phyloP scores from a whole-genome alignment of 2,113 vertebrate genomes.

The Pachypanchax playfairii region DNA sequence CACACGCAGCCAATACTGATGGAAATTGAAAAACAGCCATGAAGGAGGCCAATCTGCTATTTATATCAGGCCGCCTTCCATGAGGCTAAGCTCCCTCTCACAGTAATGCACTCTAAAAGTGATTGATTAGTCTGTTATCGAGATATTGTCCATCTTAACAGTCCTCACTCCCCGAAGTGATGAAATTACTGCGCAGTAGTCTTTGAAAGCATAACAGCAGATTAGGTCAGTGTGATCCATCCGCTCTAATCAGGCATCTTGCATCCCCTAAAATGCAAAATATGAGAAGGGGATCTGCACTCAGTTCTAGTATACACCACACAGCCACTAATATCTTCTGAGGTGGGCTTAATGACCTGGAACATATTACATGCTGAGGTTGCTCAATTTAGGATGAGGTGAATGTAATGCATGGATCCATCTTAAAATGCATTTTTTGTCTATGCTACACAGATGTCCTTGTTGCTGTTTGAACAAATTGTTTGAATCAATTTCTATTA shows the following conservation, averaged over 20 bases:
- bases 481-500: constrained; percentile 57
- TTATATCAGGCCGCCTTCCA: constrained; percentile 70
- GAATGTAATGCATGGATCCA: constrained; percentile 14
- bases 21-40: constrained; percentile 56
- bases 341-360: constrained; percentile 55
- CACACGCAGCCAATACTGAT: constrained; percentile 69
- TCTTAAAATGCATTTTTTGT: constrained; percentile 31
- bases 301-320: constrained; percentile 36
- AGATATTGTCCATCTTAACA: constrained; percentile 69
- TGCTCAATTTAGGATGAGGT: constrained; percentile 36
- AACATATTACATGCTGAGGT: constrained; percentile 52
- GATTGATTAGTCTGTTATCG: constrained; percentile 75
- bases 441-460: constrained; percentile 33
- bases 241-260: constrained; percentile 58
- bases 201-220: constrained; percentile 69
- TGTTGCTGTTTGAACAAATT: constrained; percentile 56
- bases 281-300: constrained; percentile 24
- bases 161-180: constrained; percentile 61
- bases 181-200: constrained; percentile 69
- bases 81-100: constrained; percentile 56
- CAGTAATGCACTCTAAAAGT: constrained; percentile 77
- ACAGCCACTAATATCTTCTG: constrained; percentile 30
- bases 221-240: constrained; percentile 68
- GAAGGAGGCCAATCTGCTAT: constrained; percentile 70
- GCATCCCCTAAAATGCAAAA: constrained; percentile 56